These are phyloP conservation scores for Spizaetus ornatus DNA, from an alignment of 2,113 vertebrate genomes.

Conservation along the genomic window DNA sequence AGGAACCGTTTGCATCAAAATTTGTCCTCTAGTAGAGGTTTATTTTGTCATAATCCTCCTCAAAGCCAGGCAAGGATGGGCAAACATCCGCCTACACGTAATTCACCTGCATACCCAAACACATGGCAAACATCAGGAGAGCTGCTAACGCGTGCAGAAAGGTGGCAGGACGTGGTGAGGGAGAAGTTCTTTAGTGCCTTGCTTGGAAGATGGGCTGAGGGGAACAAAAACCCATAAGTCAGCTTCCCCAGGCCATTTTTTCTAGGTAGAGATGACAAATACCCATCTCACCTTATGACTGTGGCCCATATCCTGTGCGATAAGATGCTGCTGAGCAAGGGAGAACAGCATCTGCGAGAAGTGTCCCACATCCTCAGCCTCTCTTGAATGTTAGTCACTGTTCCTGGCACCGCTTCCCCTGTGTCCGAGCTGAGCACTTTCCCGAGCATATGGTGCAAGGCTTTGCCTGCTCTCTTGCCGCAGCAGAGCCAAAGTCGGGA, in stretches of 20 bases:
- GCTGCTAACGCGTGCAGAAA: not conserved
- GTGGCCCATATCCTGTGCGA: conserved; percentile 14
- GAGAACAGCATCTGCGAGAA: not conserved
- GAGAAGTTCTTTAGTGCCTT: not conserved
- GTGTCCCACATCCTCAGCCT: not conserved
- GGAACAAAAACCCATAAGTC: not conserved
- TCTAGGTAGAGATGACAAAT: conserved; percentile 36
- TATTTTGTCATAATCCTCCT: not conserved
- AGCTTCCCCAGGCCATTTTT: not conserved
- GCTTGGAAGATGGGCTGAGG: not conserved
- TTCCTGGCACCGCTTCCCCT: not conserved
- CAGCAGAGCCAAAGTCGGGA: not conserved
- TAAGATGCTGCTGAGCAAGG: conserved; percentile 15
- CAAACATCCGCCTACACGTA: not conserved
- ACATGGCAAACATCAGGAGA: not conserved
- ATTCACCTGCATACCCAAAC: not conserved
- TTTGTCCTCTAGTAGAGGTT: not conserved
- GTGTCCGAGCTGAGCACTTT: not conserved
- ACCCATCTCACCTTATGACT: conserved; percentile 23
- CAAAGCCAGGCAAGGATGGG: not conserved
- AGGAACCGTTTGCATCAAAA: not conserved
- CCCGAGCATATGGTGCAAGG: not conserved
- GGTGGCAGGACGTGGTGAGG: not conserved
- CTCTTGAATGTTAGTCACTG: not conserved
- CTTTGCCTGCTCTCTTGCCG: not conserved